Conservation (phyloP, 64 coral and sea anemone genomes). For the Stylophora pistillata region DNA sequence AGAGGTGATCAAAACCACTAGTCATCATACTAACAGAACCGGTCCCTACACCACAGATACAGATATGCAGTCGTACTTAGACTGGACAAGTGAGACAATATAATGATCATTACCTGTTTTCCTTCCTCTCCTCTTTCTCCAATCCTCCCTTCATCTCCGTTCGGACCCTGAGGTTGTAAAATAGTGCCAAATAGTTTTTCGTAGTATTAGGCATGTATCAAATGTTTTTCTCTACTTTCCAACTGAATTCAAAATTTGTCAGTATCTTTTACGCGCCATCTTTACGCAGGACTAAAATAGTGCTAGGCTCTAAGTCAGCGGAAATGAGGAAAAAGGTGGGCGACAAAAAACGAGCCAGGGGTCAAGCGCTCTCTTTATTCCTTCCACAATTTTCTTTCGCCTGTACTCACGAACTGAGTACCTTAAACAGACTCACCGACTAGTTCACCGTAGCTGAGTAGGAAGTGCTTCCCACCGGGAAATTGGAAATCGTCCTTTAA, state of each 20-base stretch:
- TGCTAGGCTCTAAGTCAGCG: too few relatives aligned
- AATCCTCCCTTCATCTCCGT: slow-evolving; percentile 21
- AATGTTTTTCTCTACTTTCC: background rate
- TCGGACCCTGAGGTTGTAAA: slow-evolving; percentile 43
- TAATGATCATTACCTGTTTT: slow-evolving; percentile 14
- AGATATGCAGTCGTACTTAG: background rate
- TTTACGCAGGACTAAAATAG: background rate
- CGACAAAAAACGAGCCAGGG: too few relatives aligned
- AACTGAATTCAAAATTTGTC: too few relatives aligned
- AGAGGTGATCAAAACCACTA: background rate
- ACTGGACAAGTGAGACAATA: background rate
- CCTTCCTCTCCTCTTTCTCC: slow-evolving; percentile 44
- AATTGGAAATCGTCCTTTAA: too few relatives aligned
- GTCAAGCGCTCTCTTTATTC: too few relatives aligned
- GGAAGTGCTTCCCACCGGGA: too few relatives aligned
- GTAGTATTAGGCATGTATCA: too few relatives aligned
- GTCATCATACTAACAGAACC: background rate
- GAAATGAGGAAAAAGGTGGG: too few relatives aligned
- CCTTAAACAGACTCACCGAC: too few relatives aligned
- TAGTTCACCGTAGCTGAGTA: too few relatives aligned
- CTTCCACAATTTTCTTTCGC: too few relatives aligned
- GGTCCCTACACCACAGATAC: background rate
- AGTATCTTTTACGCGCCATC: background rate
- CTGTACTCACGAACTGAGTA: too few relatives aligned
- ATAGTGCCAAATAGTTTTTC: background rate